A percentile compares a stretch with the other conserved stretches of the same genome.
Conservation (phyloP, 2,888 invertebrate species). For the Noctua janthe region DNA sequence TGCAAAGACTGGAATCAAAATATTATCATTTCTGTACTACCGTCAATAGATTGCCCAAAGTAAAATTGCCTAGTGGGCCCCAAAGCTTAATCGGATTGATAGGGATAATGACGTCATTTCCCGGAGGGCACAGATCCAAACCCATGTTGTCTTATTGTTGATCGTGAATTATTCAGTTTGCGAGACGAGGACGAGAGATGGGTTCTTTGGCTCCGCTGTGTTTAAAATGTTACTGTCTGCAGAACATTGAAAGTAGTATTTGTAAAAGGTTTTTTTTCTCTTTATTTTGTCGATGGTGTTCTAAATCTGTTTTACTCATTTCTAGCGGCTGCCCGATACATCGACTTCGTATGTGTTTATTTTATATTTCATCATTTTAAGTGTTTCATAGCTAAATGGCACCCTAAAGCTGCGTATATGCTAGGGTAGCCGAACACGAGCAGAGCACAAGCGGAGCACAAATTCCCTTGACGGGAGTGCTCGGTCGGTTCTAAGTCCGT, state of each 20-base stretch:
- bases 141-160: conserved; percentile 56
- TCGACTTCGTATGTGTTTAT: no score
- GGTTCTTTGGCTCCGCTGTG: conserved; percentile 8
- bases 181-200: conserved; percentile 3
- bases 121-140: conserved; percentile 29
- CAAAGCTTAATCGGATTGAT: conserved; percentile 61
- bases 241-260: not conserved
- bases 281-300: no score
- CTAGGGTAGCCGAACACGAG: no score
- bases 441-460: no score
- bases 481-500: no score
- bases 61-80: conserved; percentile 61
- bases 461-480: no score
- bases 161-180: conserved; percentile 57
- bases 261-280: not conserved
- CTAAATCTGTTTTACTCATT: no score
- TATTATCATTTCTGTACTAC: conserved; percentile 35
- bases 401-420: not conserved
- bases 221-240: conserved; percentile 7
- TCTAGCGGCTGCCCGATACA: no score
- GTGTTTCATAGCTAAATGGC: not conserved
- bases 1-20: conserved; percentile 42
- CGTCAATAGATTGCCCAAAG: conserved; percentile 48
- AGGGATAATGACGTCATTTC: conserved; percentile 55
- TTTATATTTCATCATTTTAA: not conserved